phyloP scores from a whole-genome alignment of 1,140 invertebrate genomes.

The Littorina saxatilis region DNA sequence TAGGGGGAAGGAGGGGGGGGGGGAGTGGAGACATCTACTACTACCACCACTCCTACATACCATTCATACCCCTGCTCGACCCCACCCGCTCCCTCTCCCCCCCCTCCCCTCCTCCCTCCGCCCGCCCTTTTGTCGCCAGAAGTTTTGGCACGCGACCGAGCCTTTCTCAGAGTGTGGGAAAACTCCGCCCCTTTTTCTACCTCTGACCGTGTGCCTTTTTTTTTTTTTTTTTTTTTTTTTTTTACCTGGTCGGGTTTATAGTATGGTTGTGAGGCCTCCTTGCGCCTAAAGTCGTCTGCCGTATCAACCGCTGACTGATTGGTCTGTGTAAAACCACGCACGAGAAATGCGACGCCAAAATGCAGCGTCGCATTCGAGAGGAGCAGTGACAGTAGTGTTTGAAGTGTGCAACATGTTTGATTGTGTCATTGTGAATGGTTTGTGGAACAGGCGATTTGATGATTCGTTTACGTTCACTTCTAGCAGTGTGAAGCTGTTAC shows the following conservation, averaged over 20 bases:
- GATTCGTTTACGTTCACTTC: too few species aligned
- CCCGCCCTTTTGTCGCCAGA: slow-evolving; percentile 12
- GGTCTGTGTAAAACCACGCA: neutral
- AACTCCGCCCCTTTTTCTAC: slow-evolving; percentile 31
- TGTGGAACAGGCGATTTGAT: too few species aligned
- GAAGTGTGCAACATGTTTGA: too few species aligned
- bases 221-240: too few species aligned
- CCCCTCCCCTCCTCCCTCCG: slow-evolving; percentile 9
- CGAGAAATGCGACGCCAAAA: neutral
- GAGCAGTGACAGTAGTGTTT: neutral
- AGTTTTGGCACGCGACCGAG: slow-evolving; percentile 24
- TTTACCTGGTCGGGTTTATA: too few species aligned
- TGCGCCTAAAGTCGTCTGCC: neutral
- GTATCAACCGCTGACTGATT: too few species aligned
- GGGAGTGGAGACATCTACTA: neutral
- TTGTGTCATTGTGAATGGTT: neutral
- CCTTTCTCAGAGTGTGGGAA: slow-evolving; percentile 28
- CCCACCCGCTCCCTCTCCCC: neutral
- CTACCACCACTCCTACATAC: too few species aligned
- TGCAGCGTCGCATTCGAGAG: neutral
- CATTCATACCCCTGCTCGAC: neutral
- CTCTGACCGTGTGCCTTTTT: neutral
- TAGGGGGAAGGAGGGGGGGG: neutral
- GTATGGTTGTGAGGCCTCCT: neutral
- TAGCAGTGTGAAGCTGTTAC: too few species aligned